phyloP scores from a whole-genome alignment of 2,797 vertebrate species.

The Botia kubotai region DNA sequence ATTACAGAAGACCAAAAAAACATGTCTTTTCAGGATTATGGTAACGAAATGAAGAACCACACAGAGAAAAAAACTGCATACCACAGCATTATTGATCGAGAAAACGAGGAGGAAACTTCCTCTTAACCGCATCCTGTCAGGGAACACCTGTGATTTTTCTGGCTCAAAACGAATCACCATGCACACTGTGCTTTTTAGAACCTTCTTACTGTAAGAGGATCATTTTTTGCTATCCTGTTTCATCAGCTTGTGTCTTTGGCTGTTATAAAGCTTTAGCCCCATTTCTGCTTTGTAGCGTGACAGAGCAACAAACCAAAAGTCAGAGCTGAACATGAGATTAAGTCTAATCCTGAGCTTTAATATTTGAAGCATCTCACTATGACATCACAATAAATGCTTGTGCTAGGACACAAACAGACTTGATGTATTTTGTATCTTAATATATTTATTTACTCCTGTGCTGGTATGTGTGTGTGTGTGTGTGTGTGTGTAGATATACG shows the following conservation, averaged over 20 bases:
- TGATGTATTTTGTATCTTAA: background rate
- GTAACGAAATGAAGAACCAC: too few species aligned
- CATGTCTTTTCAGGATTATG: too few species aligned
- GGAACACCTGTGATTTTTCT: constrained; percentile 18
- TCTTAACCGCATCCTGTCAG: background rate
- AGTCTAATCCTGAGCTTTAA: constrained; percentile 18
- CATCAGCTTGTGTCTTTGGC: background rate
- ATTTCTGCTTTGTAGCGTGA: constrained; percentile 19
- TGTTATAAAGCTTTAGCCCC: background rate
- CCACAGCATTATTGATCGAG: too few species aligned
- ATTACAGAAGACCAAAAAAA: too few species aligned
- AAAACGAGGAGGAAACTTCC: too few species aligned
- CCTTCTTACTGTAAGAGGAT: constrained; percentile 8
- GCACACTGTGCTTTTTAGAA: background rate
- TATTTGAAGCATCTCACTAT: background rate
- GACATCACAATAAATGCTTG: background rate
- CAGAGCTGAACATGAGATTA: constrained; percentile 7
- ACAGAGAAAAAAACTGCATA: too few species aligned
- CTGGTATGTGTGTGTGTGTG: too few species aligned
- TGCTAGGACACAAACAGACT: background rate
- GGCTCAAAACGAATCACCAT: background rate
- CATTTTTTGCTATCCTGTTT: background rate
- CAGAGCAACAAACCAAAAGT: constrained; percentile 1
- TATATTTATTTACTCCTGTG: background rate
- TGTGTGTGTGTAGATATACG: background rate